A percentile compares a stretch with the other conserved stretches of the same genome.
Conservation (phyloP, 2,797 vertebrate species). For the Pseudochirops cupreus region DNA sequence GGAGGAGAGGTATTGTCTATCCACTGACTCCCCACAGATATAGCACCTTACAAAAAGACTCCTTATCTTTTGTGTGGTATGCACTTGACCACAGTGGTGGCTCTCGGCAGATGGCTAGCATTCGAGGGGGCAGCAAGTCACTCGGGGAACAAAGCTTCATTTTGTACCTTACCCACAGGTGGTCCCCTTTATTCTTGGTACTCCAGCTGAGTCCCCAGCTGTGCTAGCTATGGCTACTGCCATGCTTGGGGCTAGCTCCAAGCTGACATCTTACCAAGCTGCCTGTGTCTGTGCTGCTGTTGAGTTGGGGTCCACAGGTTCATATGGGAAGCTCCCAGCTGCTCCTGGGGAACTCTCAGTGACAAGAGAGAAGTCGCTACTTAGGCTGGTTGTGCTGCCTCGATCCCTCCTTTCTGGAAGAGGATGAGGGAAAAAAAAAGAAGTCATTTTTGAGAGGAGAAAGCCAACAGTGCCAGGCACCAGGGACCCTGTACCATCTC, state of each 20-base stretch:
- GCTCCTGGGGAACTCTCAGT: constrained; percentile 91
- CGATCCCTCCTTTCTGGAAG: constrained; percentile 91
- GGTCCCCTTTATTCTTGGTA: constrained; percentile 60
- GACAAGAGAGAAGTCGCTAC: constrained; percentile 97
- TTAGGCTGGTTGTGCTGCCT: constrained; percentile 96
- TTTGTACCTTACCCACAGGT: constrained; percentile 29
- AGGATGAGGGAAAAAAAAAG: constrained; percentile 20
- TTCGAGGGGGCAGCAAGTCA: background rate
- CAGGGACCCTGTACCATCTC: background rate
- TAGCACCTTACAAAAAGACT: constrained; percentile 20
- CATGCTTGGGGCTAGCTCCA: constrained; percentile 32
- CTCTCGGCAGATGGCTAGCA: background rate
- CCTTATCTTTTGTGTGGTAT: background rate
- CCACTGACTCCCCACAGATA: constrained; percentile 45
- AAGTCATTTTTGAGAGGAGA: background rate
- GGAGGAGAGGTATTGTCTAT: constrained; percentile 37
- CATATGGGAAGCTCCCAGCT: constrained; percentile 89
- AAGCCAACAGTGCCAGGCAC: background rate
- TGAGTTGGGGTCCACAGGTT: constrained; percentile 90
- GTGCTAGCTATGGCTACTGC: constrained; percentile 41
- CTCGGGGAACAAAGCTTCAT: constrained; percentile 23
- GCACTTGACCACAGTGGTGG: background rate
- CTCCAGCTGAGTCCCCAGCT: constrained; percentile 55
- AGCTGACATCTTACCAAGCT: constrained; percentile 85
- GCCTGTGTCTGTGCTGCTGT: constrained; percentile 89